Evolutionary conservation across 2,797 vertebrate species (phyloP).

Genomic region (Coccyzus lansbergi): DNA sequence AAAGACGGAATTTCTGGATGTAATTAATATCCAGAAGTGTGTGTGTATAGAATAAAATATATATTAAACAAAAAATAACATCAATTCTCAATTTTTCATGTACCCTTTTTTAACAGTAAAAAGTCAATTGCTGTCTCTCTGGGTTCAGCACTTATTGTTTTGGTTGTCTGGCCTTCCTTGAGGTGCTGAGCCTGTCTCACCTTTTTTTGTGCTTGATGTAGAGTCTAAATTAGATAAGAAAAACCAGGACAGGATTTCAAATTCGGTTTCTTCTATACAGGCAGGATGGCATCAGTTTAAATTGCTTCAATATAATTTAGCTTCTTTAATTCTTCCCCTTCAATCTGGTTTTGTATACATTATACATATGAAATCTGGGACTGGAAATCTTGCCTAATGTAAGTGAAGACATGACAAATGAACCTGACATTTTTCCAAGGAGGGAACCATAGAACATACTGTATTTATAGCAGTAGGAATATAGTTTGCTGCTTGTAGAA

Average conservation of each 20-base stretch:
- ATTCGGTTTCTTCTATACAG: constrained; percentile 25
- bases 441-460: constrained; percentile 51
- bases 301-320: constrained; percentile 45
- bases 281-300: constrained; percentile 31
- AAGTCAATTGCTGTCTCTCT: constrained; percentile 7
- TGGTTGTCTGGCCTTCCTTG: constrained; percentile 13
- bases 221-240: constrained; percentile 65
- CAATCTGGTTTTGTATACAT: constrained; percentile 61
- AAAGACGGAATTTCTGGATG: not conserved
- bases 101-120: not conserved
- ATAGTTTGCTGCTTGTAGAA: constrained; percentile 40
- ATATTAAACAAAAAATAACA: not conserved
- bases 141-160: constrained; percentile 12
- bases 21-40: not conserved
- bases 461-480: constrained; percentile 65
- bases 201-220: constrained; percentile 36
- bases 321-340: constrained; percentile 50
- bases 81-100: not conserved
- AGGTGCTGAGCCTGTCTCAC: constrained; percentile 33
- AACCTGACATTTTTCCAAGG: constrained; percentile 69
- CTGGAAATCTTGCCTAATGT: constrained; percentile 45
- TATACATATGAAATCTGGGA: constrained; percentile 15
- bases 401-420: constrained; percentile 68
- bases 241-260: constrained; percentile 51
- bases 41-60: not conserved